Evolutionary conservation across 2,888 invertebrate species (phyloP).

Genomic region (Sylvicola cinctus): DNA sequence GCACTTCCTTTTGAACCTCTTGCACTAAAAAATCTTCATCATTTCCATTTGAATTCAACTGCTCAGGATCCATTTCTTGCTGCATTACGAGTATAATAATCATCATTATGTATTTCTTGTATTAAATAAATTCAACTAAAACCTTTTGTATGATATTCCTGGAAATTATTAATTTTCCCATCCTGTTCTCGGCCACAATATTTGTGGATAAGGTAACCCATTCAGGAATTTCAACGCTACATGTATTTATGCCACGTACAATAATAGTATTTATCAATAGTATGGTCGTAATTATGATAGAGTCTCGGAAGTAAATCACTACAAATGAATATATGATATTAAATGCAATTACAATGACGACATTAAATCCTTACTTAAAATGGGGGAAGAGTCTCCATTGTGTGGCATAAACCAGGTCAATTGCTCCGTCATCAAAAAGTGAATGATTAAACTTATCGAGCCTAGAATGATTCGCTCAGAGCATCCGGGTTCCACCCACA

Average conservation of each 20-base stretch:
- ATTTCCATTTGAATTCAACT: too few species aligned
- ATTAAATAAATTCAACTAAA: not conserved
- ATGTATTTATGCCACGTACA: conserved; percentile 6
- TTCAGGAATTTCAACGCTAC: conserved; percentile 5
- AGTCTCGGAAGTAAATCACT: conserved; percentile 11
- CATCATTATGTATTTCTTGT: too few species aligned
- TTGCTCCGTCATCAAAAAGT: conserved; percentile 35
- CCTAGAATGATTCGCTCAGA: conserved; percentile 32
- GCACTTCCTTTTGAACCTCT: too few species aligned
- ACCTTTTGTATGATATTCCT: conserved; percentile 4
- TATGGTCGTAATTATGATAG: conserved; percentile 8
- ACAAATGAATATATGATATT: conserved; percentile 2
- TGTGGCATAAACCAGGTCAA: conserved; percentile 37
- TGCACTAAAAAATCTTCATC: too few species aligned
- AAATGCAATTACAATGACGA: conserved; percentile 1
- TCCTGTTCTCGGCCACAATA: conserved; percentile 6
- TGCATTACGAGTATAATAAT: too few species aligned
- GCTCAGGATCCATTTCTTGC: too few species aligned
- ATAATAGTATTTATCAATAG: conserved; percentile 8
- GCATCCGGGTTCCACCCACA: conserved; percentile 34
- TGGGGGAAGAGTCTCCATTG: conserved; percentile 35
- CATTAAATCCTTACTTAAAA: conserved; percentile 26
- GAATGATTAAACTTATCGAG: conserved; percentile 37
- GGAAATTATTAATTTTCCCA: conserved; percentile 8
- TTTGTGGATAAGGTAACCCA: conserved; percentile 8